Percentiles rank a stretch among this genome's conserved stretches.
These are phyloP conservation scores for Zygogramma bicolorata DNA, from an alignment of 2,888 invertebrate species.

Conservation along the genomic window DNA sequence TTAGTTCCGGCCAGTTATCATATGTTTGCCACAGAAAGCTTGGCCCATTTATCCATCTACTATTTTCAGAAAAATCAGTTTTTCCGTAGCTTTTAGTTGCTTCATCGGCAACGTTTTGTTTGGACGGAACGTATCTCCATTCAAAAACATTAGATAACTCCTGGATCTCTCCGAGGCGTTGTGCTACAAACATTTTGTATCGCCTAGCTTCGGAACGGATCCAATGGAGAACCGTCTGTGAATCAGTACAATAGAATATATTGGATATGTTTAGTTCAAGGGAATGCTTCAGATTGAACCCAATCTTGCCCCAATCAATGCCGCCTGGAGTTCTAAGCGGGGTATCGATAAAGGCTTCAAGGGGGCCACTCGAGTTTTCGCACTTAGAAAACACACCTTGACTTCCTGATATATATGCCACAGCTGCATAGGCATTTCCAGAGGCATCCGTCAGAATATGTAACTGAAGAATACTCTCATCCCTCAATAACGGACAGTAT, in stretches of 20 bases:
- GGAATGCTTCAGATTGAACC: not conserved
- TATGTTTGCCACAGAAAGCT: slow-evolving; percentile 1
- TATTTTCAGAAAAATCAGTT: not conserved
- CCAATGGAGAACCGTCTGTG: slow-evolving; percentile 23
- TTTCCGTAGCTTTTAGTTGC: slow-evolving; percentile 18
- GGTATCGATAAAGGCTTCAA: not conserved
- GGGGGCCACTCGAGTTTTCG: not conserved
- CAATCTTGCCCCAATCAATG: not conserved
- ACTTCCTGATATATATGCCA: slow-evolving; percentile 17
- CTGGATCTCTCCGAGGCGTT: slow-evolving; percentile 26
- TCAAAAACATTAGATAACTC: slow-evolving; percentile 12
- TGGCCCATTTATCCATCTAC: slow-evolving; percentile 21
- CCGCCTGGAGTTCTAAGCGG: not conserved
- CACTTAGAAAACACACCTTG: not conserved
- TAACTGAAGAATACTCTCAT: slow-evolving; percentile 32
- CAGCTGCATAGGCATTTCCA: slow-evolving; percentile 28
- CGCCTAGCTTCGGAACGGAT: slow-evolving; percentile 19
- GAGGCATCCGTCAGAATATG: slow-evolving; percentile 50
- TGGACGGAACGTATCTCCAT: slow-evolving; percentile 21
- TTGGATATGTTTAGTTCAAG: slow-evolving; percentile 11
- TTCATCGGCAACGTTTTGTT: slow-evolving; percentile 27
- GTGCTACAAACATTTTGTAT: slow-evolving; percentile 26
- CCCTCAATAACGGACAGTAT: slow-evolving; percentile 24
- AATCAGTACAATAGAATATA: slow-evolving; percentile 28
- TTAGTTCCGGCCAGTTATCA: not conserved